These are phyloP conservation scores for Scaptomyza tumidula DNA, from an alignment of 2,888 invertebrate genomes.

Conservation along the genomic window DNA sequence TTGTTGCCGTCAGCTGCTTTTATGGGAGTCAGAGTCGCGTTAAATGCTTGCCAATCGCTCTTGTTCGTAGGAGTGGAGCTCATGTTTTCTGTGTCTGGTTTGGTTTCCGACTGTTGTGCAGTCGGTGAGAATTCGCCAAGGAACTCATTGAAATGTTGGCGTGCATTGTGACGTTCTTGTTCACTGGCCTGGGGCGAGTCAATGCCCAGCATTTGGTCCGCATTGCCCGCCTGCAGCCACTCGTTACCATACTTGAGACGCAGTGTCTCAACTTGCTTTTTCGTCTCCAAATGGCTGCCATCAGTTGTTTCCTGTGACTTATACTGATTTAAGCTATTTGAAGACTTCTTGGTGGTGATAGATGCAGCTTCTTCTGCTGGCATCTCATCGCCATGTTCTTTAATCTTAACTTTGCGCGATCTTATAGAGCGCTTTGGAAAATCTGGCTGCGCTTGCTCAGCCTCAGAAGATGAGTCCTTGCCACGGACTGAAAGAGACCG, in stretches of 20 bases:
- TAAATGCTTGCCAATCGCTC: conserved; percentile 32
- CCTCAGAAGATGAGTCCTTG: conserved; percentile 49
- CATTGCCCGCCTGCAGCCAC: conserved; percentile 87
- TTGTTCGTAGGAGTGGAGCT: conserved; percentile 74
- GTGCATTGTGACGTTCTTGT: conserved; percentile 58
- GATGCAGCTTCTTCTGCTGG: background rate
- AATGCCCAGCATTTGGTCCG: conserved; percentile 86
- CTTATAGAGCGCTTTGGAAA: conserved; percentile 79
- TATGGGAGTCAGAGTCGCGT: conserved; percentile 53
- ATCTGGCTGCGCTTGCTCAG: conserved; percentile 33
- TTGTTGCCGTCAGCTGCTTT: conserved; percentile 26
- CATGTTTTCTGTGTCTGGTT: conserved; percentile 14
- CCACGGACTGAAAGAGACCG: conserved; percentile 52
- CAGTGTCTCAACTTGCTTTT: conserved; percentile 86
- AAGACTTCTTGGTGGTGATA: background rate
- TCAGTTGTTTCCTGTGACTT: conserved; percentile 51
- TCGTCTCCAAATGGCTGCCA: conserved; percentile 86
- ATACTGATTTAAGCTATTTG: background rate
- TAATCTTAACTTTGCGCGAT: conserved; percentile 84
- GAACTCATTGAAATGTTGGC: conserved; percentile 78
- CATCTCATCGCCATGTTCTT: conserved; percentile 55
- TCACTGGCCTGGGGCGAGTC: conserved; percentile 42
- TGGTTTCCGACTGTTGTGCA: background rate
- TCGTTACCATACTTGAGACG: conserved; percentile 87
- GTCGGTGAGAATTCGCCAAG: conserved; percentile 65